Percentiles rank a stretch among this genome's conserved stretches.
phyloP scores from a whole-genome alignment of 2,113 vertebrate genomes.

The Tachycineta bicolor region DNA sequence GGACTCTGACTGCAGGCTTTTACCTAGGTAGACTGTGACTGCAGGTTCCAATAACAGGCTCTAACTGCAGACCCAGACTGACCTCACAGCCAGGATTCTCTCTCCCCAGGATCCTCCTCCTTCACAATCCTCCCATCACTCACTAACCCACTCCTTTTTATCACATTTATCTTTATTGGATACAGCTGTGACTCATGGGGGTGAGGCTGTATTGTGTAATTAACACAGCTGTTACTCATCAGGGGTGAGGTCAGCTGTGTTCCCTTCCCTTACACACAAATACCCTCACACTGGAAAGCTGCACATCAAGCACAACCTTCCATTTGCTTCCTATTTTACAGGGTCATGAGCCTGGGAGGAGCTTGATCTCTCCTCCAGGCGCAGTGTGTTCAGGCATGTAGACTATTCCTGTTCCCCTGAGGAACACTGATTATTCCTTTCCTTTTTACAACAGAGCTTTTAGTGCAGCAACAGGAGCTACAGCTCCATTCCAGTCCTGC shows the following conservation, averaged over 20 bases:
- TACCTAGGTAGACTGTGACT: neutral
- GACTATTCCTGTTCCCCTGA: neutral
- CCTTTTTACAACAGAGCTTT: neutral
- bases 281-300: neutral
- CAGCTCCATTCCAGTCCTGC: neutral
- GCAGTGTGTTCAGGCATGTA: neutral
- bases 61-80: neutral
- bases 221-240: neutral
- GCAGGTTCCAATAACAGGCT: neutral
- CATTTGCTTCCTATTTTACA: neutral
- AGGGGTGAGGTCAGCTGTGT: neutral
- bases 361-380: neutral
- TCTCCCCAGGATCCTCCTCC: neutral
- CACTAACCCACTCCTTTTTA: neutral
- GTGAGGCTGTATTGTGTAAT: neutral
- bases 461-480: neutral
- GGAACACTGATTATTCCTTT: neutral
- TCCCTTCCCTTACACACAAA: neutral
- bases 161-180: neutral
- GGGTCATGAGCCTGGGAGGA: neutral
- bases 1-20: neutral
- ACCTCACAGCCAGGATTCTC: neutral
- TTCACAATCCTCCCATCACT: neutral
- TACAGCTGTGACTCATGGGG: neutral
- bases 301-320: neutral